Evolutionary conservation across 2,113 vertebrate genomes (phyloP), one percentile per base, ranked within the genome.

Genomic region (Aspidoscelis tigris): DNA sequence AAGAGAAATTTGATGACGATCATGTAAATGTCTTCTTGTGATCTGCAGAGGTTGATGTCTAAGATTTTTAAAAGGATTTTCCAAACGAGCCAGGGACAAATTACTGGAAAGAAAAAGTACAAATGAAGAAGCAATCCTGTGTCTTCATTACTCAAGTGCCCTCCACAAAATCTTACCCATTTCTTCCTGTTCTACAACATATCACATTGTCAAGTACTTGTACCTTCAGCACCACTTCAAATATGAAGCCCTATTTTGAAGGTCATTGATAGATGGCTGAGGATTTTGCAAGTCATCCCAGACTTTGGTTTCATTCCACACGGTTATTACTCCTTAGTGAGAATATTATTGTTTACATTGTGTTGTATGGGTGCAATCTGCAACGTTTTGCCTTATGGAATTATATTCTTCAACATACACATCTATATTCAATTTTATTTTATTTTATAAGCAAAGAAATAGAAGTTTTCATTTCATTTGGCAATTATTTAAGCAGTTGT

Each of bases 231-330:
- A 39, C 20, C 41, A 72, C 72, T 84, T 84, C 39, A 24, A 39
- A 43, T 68, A 61, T 64, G 55, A 41, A 76, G 43, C n/a, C 55
- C 22, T 53, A 21, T 50, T 73, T 47, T 74, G 43, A 80, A 85
- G 78, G 77, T 43, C 44, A 53, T 39, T 53, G 83, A 26, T 41
- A 41, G 8, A 26, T 71, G 10, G 43, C 14, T 55, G 71, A 26
- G 26, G 44, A 80, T 73, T 85, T 74, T 85, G 70, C 83, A 85
- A 85, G 77, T 85, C 83, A 85, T 85, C 14, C 22, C 33, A 65
- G 58, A n/a, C 39, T 72, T 61, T 26, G 50, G 18, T 65, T 71
- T 84, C 64, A n/a, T 79, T 39, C 83, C 43, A 21, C 8, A 21
- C 16, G 22, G 7, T 33, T 77, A 61, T 72, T 66, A 65, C 66